Percentiles rank a stretch among this genome's conserved stretches.
Conservation (phyloP, 2,888 invertebrate species). For the Cepaea hortensis region DNA sequence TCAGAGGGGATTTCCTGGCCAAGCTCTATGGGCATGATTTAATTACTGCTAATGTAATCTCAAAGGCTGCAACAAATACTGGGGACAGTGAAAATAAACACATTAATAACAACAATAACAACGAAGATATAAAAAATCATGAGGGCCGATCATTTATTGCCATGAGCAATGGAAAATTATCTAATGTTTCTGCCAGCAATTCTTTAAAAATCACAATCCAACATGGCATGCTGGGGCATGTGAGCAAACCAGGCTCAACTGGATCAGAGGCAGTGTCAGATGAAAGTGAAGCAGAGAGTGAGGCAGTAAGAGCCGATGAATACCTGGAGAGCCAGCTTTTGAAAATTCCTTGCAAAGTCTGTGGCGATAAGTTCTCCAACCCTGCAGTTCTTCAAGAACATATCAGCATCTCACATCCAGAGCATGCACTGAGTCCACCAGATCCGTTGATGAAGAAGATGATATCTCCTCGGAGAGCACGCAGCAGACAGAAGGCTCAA, state of each 20-base stretch:
- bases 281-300: constrained; percentile 53
- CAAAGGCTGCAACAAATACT: background rate
- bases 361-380: constrained; percentile 82
- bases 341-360: constrained; percentile 83
- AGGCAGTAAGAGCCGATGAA: constrained; percentile 67
- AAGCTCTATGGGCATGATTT: constrained; percentile 54
- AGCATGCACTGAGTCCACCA: constrained; percentile 81
- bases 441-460: constrained; percentile 81
- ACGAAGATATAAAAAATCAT: constrained; percentile 9
- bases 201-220: constrained; percentile 41
- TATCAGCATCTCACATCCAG: constrained; percentile 83
- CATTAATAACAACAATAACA: constrained; percentile 41
- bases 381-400: constrained; percentile 83
- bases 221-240: constrained; percentile 27
- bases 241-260: constrained; percentile 49
- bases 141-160: background rate
- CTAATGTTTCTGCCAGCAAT: background rate
- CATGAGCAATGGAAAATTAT: constrained; percentile 30
- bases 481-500: constrained; percentile 36
- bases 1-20: constrained; percentile 54
- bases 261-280: constrained; percentile 52
- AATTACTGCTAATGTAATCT: constrained; percentile 20
- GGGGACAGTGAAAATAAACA: constrained; percentile 23
- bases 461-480: constrained; percentile 28
- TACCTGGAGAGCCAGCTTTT: constrained; percentile 64